Conservation (phyloP, 2,797 vertebrate species). For the Morus bassanus region DNA sequence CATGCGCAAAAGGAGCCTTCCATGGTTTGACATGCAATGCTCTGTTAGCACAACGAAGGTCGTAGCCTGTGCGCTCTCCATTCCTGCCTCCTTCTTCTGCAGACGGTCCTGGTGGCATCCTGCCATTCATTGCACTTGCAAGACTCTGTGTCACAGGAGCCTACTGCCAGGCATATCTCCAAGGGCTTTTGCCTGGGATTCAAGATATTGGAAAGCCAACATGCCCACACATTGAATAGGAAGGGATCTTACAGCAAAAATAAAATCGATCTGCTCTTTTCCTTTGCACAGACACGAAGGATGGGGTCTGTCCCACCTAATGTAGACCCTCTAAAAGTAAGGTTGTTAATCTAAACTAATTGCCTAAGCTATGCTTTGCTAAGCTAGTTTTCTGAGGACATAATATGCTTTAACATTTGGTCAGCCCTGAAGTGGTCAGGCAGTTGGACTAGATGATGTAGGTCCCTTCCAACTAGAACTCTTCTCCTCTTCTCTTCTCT, state of each 20-base stretch:
- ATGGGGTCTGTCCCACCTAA: not conserved
- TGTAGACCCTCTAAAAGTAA: not conserved
- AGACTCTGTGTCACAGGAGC: not conserved
- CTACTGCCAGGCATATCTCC: fast-evolving
- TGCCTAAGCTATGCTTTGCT: not conserved
- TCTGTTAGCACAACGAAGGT: not conserved
- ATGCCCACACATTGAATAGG: fast-evolving
- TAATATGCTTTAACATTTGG: not conserved
- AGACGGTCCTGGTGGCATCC: not conserved
- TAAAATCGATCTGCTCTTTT: not conserved
- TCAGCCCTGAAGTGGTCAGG: not conserved
- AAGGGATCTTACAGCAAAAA: not conserved
- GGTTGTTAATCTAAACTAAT: not conserved
- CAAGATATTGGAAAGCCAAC: not conserved
- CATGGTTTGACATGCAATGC: fast-evolving
- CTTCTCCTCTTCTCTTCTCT: too few species aligned
- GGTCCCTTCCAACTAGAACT: not conserved
- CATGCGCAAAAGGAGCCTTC: not conserved
- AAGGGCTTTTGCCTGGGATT: not conserved
- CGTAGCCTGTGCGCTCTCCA: not conserved
- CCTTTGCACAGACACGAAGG: not conserved
- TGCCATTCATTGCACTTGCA: not conserved
- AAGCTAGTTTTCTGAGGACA: not conserved
- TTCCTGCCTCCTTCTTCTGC: not conserved
- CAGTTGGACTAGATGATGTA: not conserved